Percentiles rank a stretch among this genome's conserved stretches.
Evolutionary conservation across 2,888 invertebrate genomes (phyloP).

Genomic region (Pristionchus exspectatus): DNA sequence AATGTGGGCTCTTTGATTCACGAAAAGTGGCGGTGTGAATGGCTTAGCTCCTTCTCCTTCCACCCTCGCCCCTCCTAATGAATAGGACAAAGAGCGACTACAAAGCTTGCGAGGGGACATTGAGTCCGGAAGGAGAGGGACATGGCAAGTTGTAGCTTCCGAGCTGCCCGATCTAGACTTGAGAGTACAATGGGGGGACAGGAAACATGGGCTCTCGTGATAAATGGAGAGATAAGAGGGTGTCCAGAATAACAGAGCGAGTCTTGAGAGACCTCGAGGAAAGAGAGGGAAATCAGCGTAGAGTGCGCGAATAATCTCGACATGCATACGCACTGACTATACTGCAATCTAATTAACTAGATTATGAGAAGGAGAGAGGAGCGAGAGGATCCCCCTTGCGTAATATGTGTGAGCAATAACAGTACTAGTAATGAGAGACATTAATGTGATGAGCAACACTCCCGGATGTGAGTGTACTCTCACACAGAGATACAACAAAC

Average conservation of each 20-base stretch:
- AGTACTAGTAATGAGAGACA: constrained; percentile 28
- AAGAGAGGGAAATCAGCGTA: neutral
- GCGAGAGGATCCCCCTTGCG: constrained; percentile 6
- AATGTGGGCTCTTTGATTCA: neutral
- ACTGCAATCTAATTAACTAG: constrained; percentile 42
- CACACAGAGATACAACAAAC: neutral
- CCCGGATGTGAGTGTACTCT: neutral
- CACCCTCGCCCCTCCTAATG: constrained; percentile 30
- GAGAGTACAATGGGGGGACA: constrained; percentile 1
- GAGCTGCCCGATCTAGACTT: neutral
- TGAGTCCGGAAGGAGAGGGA: neutral
- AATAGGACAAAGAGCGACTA: constrained; percentile 30
- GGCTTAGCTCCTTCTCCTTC: neutral
- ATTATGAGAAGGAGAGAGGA: neutral
- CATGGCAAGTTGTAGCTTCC: neutral
- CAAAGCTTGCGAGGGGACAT: neutral
- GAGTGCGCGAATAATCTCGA: neutral
- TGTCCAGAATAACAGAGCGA: constrained; percentile 7
- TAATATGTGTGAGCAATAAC: constrained; percentile 27
- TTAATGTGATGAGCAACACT: constrained; percentile 47
- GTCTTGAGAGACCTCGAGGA: neutral
- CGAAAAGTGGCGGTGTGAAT: neutral
- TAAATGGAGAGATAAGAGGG: neutral
- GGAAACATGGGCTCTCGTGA: constrained; percentile 12
- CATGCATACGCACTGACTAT: neutral